Evolutionary conservation across 2,113 vertebrate species (phyloP).

Genomic region (Oncorhynchus tshawytscha): DNA sequence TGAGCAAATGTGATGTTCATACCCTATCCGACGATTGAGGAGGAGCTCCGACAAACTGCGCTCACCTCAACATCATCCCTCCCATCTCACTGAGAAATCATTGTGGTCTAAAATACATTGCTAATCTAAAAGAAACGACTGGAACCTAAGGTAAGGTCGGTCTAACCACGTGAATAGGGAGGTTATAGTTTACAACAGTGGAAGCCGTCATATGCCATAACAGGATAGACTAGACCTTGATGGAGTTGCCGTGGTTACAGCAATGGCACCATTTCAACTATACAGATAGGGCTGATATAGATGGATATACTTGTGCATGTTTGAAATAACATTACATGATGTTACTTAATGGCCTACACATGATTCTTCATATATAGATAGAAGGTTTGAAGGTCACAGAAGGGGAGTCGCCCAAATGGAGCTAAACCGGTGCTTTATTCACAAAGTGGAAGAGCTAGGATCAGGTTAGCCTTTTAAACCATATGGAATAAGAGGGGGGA

Average conservation of each 20-base stretch:
- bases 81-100: slow-evolving; percentile 32
- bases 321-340: background rate
- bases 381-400: background rate
- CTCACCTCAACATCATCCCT: slow-evolving; percentile 55
- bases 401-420: background rate
- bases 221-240: slow-evolving; percentile 36
- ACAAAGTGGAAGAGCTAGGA: too few species aligned
- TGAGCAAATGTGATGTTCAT: slow-evolving; percentile 59
- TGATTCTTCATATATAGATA: background rate
- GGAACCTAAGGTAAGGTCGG: slow-evolving; percentile 22
- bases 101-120: slow-evolving; percentile 30
- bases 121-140: slow-evolving; percentile 42
- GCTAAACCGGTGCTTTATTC: background rate
- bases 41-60: slow-evolving; percentile 64
- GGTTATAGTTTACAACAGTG: background rate
- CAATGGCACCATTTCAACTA: slow-evolving; percentile 30
- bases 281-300: too few species aligned
- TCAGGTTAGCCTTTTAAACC: too few species aligned
- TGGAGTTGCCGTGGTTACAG: slow-evolving; percentile 72
- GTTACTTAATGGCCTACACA: background rate
- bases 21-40: slow-evolving; percentile 59
- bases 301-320: too few species aligned
- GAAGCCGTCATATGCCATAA: slow-evolving; percentile 14
- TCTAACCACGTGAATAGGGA: slow-evolving; percentile 48
- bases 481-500: too few species aligned